phyloP scores from a whole-genome alignment of 2,888 invertebrate genomes.

The Diadegma fenestrale region DNA sequence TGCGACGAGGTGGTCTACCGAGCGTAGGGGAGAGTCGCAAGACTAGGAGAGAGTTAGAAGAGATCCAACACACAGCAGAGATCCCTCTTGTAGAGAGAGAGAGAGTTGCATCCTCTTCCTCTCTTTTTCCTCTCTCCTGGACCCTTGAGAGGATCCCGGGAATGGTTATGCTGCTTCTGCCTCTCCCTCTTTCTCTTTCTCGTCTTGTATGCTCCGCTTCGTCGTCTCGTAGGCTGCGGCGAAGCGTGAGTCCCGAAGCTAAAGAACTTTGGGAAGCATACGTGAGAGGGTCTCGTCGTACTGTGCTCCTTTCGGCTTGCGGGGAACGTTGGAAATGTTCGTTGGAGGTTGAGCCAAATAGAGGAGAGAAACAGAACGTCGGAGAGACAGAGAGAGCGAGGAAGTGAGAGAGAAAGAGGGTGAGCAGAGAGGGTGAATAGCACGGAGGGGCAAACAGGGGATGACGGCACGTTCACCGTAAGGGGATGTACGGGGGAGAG shows the following conservation, averaged over 20 bases:
- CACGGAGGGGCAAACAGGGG: conserved; percentile 64
- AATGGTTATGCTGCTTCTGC: conserved; percentile 59
- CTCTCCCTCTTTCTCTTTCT: neutral
- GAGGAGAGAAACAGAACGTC: neutral
- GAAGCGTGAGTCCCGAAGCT: conserved; percentile 78
- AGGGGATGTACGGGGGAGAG: conserved; percentile 70
- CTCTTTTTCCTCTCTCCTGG: conserved; percentile 62
- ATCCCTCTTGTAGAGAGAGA: conserved; percentile 64
- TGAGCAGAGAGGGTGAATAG: conserved; percentile 43
- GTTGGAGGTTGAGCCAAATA: conserved; percentile 42
- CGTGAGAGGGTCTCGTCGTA: conserved; percentile 79
- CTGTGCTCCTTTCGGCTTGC: conserved; percentile 57
- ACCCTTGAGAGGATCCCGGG: conserved; percentile 64
- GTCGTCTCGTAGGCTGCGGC: conserved; percentile 58
- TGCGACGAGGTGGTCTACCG: conserved; percentile 41
- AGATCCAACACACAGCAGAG: conserved; percentile 30
- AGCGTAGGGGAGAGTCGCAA: conserved; percentile 27
- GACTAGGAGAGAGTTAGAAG: conserved; percentile 44
- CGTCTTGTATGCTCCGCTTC: conserved; percentile 51
- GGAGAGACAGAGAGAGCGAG: conserved; percentile 2
- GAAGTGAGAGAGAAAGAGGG: conserved; percentile 12
- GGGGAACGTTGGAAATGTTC: conserved; percentile 52
- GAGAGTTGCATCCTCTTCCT: conserved; percentile 57
- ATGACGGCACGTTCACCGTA: conserved; percentile 68
- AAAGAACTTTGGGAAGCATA: conserved; percentile 83